Conservation (phyloP, 2,113 vertebrate species). For the Andinoacara biseriatus region DNA sequence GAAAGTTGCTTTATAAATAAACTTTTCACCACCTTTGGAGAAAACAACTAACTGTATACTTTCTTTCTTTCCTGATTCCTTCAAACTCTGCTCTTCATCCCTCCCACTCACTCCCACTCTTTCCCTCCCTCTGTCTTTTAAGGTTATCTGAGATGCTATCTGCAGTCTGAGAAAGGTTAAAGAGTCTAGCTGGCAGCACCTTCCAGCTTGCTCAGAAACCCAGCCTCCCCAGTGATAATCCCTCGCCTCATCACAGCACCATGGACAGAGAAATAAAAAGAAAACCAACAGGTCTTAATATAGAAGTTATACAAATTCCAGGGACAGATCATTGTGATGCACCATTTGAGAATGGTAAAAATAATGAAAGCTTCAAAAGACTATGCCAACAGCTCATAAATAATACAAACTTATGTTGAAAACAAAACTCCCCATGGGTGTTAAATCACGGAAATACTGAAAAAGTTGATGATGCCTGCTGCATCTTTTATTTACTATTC, state of each 20-base stretch:
- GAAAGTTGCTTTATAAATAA: not conserved
- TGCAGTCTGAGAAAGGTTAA: constrained; percentile 57
- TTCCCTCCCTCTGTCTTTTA: constrained; percentile 32
- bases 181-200: constrained; percentile 54
- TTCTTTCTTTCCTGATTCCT: not conserved
- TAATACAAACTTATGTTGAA: constrained; percentile 16
- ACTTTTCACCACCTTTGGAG: not conserved
- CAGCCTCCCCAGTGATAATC: constrained; percentile 39
- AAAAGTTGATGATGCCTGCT: constrained; percentile 23
- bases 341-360: not conserved
- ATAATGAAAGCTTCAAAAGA: not conserved
- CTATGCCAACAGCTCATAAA: not conserved
- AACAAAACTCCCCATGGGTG: constrained; percentile 18
- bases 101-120: constrained; percentile 21
- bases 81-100: not conserved
- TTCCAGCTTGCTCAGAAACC: constrained; percentile 30
- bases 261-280: not conserved
- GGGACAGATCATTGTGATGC: not conserved
- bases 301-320: not conserved
- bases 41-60: constrained; percentile 21
- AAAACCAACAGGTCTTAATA: not conserved
- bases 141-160: constrained; percentile 62
- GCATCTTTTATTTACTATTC: constrained; percentile 15
- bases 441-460: constrained; percentile 11
- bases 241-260: constrained; percentile 1